Base-by-base conservation (phyloP, 1,140 invertebrate species). In the Adelges cooleyi region DNA sequence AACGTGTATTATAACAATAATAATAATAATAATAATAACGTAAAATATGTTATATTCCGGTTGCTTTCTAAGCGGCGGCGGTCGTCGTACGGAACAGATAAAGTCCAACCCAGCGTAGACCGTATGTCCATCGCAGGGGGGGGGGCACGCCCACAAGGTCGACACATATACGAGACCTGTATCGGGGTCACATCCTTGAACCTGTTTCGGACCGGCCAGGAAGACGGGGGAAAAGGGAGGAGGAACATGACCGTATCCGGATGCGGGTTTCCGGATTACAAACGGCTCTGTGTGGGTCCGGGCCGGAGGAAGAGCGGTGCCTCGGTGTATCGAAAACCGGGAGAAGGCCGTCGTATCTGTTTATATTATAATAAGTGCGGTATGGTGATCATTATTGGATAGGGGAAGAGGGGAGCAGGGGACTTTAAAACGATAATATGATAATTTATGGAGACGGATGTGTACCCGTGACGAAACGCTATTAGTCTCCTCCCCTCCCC, bases 201-300 rank as follows among this genome's bases (percentile, higher is more conserved):
- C 56, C 17, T n/a, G 42, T 44, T 59, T 25, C 17, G 52, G 17
- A 15, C 25, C 51, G 51, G 17, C 27, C 17, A 1, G 4, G 17
- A 6, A 17, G n/a, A 13, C 36, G 36, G 13, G 36, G 13, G 36
- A 13, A 8, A 13, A 6, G 36, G 36, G 36, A 17, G n/a, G 40
- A 15, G 40, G n/a, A 44, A 11, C 15, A n/a, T n/a, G 5, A 11
- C 11, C 40, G 10, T 11, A 62, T 62, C 56, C 56, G 56, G 56
- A 46, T 59, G 15, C 48, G 23, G 46, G 67, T 67, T 65, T 67
- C 62, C 51, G 67, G 67, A 65, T 38, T 67, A 52, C n/a, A n/a
- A n/a, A n/a, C n/a, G n/a, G n/a, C n/a, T 22, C 22, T 23, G 18
- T 48, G 33, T 17, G 13, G 29, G 15, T 2, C 46, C 25, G 17